Base-by-base conservation (phyloP, 2,888 invertebrate species). In the Heterodera filipjevi region DNA sequence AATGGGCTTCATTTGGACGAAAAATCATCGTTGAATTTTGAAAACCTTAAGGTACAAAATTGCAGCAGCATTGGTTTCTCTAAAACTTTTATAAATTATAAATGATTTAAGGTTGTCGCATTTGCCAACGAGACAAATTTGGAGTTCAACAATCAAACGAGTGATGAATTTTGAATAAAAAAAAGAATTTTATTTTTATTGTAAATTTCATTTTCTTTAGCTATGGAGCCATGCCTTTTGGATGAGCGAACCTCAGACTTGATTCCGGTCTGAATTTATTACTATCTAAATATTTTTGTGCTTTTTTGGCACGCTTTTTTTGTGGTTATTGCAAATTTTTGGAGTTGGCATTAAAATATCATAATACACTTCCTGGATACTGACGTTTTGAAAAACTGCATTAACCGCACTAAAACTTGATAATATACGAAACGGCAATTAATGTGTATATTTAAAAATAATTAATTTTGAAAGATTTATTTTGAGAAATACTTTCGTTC, bases 211-310 rank as follows among this genome's bases (percentile, higher is more conserved):
- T 22, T 66, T 33, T 22, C 39, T 80, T 66, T 53, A 81, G 77
- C 79, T 19, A 87, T 81, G 81, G 85, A 88, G 73, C 82, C 84
- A 66, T 88, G 88, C 83, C 77, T 76, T 64, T 74, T 82, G 66
- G 88, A 88, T 81, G 73, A 82, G 44, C 82, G 82, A 66, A 88
- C 88, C 46, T 85, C 85, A 27, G 97, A 97, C 91, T 92, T 95
- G 82, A 96, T 99, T 79, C 98, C 98, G 35, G 73, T 73, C 1
- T 2, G 73, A 14, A 10, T 35, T 53, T 53, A 19, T 53, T 19
- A 19, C 0, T 53, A 19, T 22, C 22, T 6, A 53, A 10, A 53
- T 19, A 16, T 16, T 53, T 53, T 12, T 5, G 2, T 19, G n/a
- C n/a, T n/a, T n/a, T n/a, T n/a, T n/a, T n/a, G n/a, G n/a, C n/a